Evolutionary conservation across 2,797 vertebrate genomes (phyloP).

Genomic region (Limosa lapponica): DNA sequence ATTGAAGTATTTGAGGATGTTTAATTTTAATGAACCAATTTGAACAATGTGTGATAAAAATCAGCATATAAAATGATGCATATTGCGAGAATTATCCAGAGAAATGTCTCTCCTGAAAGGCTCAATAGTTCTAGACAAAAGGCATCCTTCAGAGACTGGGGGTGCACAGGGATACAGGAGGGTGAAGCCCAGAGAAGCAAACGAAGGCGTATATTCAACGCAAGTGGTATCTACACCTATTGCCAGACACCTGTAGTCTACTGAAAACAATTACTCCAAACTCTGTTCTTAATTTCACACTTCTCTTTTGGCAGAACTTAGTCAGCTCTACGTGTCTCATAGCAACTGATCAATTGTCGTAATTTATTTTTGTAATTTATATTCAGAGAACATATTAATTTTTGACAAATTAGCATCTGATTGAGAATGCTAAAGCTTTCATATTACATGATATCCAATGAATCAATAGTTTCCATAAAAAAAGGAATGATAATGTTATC

Average conservation of each 20-base stretch:
- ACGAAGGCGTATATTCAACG: not conserved
- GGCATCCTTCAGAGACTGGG: not conserved
- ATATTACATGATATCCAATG: not conserved
- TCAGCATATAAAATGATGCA: conserved; percentile 29
- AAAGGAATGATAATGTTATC: not conserved
- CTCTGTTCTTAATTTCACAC: not conserved
- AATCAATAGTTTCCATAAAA: not conserved
- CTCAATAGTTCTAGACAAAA: conserved; percentile 16
- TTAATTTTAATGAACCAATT: conserved; percentile 54
- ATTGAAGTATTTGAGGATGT: conserved; percentile 1
- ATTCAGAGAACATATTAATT: not conserved
- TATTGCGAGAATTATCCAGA: not conserved
- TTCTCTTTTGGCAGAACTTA: not conserved
- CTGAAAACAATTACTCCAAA: not conserved
- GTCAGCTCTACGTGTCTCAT: not conserved
- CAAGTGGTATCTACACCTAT: not conserved
- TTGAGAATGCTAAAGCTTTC: not conserved
- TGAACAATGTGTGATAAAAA: conserved; percentile 52
- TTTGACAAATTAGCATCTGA: conserved; percentile 24
- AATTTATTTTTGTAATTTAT: conserved; percentile 10
- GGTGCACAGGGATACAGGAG: not conserved
- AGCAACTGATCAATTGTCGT: not conserved
- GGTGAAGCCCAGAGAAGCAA: not conserved
- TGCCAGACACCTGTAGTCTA: not conserved
- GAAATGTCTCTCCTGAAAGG: not conserved